Conservation (phyloP, 2,888 invertebrate species). For the Halictus quadricinctus region DNA sequence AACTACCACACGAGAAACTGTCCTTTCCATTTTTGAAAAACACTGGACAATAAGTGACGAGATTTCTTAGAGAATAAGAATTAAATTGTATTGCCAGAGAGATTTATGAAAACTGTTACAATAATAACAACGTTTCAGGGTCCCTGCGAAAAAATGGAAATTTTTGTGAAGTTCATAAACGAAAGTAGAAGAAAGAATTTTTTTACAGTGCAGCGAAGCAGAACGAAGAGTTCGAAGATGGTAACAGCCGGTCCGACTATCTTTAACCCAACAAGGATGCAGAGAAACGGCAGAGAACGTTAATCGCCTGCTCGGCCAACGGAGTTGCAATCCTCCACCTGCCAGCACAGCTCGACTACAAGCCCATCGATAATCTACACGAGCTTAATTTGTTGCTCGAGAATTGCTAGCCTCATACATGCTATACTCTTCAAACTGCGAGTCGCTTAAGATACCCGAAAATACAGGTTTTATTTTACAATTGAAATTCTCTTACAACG, state of each 20-base stretch:
- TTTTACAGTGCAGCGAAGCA: slow-evolving; percentile 10
- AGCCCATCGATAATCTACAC: slow-evolving; percentile 8
- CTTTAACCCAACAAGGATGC: slow-evolving; percentile 62
- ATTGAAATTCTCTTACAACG: neutral
- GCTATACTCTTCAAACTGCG: neutral
- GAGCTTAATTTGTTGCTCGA: neutral
- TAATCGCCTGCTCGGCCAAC: slow-evolving; percentile 25
- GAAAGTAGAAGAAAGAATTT: neutral
- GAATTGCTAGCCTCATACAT: neutral
- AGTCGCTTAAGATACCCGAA: neutral
- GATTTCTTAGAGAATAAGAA: too few species aligned
- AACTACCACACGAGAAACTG: too few species aligned
- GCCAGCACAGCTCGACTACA: neutral
- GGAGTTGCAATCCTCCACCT: slow-evolving; percentile 31
- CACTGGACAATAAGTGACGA: too few species aligned
- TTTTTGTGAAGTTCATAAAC: neutral
- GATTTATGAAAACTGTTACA: too few species aligned
- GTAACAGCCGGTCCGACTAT: slow-evolving; percentile 53
- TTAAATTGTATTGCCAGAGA: too few species aligned
- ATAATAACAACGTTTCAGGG: too few species aligned
- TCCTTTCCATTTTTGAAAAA: too few species aligned
- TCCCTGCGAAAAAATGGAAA: neutral
- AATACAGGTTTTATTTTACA: slow-evolving; percentile 33
- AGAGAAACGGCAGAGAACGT: slow-evolving; percentile 16
- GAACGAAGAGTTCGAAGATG: slow-evolving; percentile 47